Conservation (phyloP, 1,140 invertebrate genomes). For the Hormaphis cornu region DNA sequence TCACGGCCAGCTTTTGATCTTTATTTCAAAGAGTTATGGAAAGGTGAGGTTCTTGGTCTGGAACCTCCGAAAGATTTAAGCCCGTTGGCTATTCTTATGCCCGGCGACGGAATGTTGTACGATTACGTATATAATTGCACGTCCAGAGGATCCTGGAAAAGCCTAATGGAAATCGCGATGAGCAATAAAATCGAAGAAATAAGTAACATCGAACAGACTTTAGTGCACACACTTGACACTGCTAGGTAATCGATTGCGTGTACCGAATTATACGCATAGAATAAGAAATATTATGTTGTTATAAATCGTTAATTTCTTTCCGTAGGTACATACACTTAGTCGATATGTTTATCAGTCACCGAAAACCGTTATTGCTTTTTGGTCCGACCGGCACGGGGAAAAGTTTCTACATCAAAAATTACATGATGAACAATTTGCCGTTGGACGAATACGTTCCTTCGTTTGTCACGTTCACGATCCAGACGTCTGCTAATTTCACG, state of each 20-base stretch:
- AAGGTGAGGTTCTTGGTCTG: constrained; percentile 41
- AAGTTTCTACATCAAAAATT: constrained; percentile 69
- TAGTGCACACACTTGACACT: not conserved
- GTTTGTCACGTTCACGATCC: constrained; percentile 82
- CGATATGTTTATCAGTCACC: constrained; percentile 56
- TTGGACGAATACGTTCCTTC: constrained; percentile 76
- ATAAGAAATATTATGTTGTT: not conserved
- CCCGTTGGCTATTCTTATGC: constrained; percentile 62
- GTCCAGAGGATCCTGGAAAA: constrained; percentile 65
- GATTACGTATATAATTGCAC: constrained; percentile 69
- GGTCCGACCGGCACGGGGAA: constrained; percentile 95
- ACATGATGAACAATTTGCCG: constrained; percentile 65
- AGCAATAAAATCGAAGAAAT: constrained; percentile 50
- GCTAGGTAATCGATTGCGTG: constrained; percentile 27
- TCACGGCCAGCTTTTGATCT: constrained; percentile 66
- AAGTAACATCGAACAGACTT: constrained; percentile 48
- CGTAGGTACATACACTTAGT: constrained; percentile 49
- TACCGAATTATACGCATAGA: not conserved
- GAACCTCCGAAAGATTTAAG: constrained; percentile 50
- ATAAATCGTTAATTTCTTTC: constrained; percentile 50
- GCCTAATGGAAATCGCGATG: constrained; percentile 57
- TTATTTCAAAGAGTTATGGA: constrained; percentile 48
- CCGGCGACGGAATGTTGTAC: constrained; percentile 61
- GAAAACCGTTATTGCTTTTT: constrained; percentile 65
- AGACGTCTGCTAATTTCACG: constrained; percentile 72